These are phyloP conservation scores for Eumerus sabulonum DNA, from an alignment of 2,888 invertebrate genomes.

Conservation along the genomic window DNA sequence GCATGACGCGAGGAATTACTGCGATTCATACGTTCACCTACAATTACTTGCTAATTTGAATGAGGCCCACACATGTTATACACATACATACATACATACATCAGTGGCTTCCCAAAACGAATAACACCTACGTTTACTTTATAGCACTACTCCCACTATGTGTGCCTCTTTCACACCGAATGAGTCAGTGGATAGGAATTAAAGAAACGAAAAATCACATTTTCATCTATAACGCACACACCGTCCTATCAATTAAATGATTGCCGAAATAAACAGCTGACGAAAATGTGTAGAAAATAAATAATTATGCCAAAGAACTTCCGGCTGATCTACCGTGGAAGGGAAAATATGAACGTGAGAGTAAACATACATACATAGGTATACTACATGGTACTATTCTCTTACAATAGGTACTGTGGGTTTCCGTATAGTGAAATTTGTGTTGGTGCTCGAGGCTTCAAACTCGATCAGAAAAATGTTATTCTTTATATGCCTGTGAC, in stretches of 20 bases:
- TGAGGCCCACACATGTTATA: conserved; percentile 34
- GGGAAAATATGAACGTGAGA: too few relatives aligned
- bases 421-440: too few relatives aligned
- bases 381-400: too few relatives aligned
- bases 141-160: conserved; percentile 40
- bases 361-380: too few relatives aligned
- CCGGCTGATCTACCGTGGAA: conserved; percentile 2
- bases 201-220: conserved; percentile 28
- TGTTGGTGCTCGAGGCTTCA: too few relatives aligned
- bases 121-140: conserved; percentile 24
- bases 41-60: conserved; percentile 19
- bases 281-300: conserved; percentile 1
- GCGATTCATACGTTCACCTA: conserved; percentile 29
- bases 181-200: conserved; percentile 57
- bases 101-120: neutral
- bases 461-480: too few relatives aligned
- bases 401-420: too few relatives aligned
- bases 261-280: conserved; percentile 37
- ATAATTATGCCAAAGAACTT: conserved; percentile 14
- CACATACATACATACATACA: neutral
- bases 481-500: conserved; percentile 26
- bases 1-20: neutral
- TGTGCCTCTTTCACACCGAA: conserved; percentile 29
- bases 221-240: neutral
- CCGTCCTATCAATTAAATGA: conserved; percentile 1